phyloP scores from a whole-genome alignment of 2,888 invertebrate species.

The Melieria picta region DNA sequence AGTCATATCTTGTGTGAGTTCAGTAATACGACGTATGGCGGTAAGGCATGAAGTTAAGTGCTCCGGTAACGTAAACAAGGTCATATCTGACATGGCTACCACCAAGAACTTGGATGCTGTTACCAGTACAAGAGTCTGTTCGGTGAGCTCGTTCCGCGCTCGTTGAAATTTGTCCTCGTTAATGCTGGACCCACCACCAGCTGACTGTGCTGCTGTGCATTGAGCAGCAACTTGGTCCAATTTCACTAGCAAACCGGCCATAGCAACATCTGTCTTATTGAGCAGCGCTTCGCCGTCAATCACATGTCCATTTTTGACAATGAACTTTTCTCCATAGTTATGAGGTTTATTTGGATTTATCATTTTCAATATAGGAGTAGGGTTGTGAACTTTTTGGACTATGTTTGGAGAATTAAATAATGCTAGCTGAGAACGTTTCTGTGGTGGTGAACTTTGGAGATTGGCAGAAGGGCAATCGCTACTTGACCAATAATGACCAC shows the following conservation, averaged over 20 bases:
- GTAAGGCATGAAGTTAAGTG: conserved; percentile 81
- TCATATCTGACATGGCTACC: conserved; percentile 79
- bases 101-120: conserved; percentile 85
- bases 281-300: conserved; percentile 71
- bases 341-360: conserved; percentile 47
- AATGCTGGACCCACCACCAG: conserved; percentile 79
- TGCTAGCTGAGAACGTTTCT: conserved; percentile 51
- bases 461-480: conserved; percentile 52
- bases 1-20: conserved; percentile 79
- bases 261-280: conserved; percentile 76
- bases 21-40: conserved; percentile 78
- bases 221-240: conserved; percentile 78
- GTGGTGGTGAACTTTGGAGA: conserved; percentile 44
- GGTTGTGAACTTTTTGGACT: conserved; percentile 63
- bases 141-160: conserved; percentile 81
- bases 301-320: conserved; percentile 70
- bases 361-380: conserved; percentile 46
- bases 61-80: conserved; percentile 71
- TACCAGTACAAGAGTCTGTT: conserved; percentile 83
- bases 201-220: conserved; percentile 78
- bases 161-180: conserved; percentile 82
- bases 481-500: conserved; percentile 55
- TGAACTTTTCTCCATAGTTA: conserved; percentile 53
- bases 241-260: conserved; percentile 74
- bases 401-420: conserved; percentile 71